A percentile compares a stretch with the other conserved stretches of the same genome.
Evolutionary conservation across 1,140 invertebrate genomes (phyloP).

Genomic region (Hydropsyche tenuis): DNA sequence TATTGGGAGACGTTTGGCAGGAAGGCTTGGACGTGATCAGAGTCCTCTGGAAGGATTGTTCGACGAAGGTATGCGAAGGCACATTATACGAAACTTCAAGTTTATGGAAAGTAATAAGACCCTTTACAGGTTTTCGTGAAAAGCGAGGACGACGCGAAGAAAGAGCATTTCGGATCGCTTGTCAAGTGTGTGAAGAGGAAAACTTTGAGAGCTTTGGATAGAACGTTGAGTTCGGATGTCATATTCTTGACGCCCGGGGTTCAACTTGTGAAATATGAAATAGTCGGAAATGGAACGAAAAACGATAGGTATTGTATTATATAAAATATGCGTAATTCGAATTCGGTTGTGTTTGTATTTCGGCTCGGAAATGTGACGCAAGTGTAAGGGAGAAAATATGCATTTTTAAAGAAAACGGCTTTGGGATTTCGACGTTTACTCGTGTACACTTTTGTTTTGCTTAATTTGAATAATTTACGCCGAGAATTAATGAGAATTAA

Average conservation of each 20-base stretch:
- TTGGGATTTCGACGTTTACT: background rate
- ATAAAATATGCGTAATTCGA: background rate
- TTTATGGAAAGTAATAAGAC: background rate
- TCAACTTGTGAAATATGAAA: slow-evolving; percentile 58
- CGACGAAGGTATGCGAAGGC: slow-evolving; percentile 56
- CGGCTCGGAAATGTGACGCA: no score
- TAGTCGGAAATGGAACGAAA: slow-evolving; percentile 52
- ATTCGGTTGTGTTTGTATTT: no score
- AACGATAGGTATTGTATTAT: background rate
- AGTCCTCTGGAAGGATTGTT: slow-evolving; percentile 61
- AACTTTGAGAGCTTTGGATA: slow-evolving; percentile 57
- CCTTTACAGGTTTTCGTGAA: slow-evolving; percentile 1
- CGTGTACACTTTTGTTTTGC: background rate
- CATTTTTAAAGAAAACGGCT: no score
- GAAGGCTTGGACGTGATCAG: slow-evolving; percentile 57
- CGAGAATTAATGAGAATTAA: slow-evolving; percentile 12
- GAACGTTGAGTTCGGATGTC: slow-evolving; percentile 56
- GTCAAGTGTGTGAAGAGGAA: slow-evolving; percentile 59
- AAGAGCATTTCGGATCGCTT: slow-evolving; percentile 59
- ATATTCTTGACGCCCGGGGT: slow-evolving; percentile 59
- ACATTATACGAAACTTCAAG: background rate
- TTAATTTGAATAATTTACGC: background rate
- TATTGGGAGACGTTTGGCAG: slow-evolving; percentile 59
- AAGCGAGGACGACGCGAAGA: slow-evolving; percentile 45
- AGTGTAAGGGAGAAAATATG: no score